A percentile compares a stretch with the other conserved stretches of the same genome.
Conservation (phyloP, 2,113 vertebrate genomes). For the Microcebus tavaratra region DNA sequence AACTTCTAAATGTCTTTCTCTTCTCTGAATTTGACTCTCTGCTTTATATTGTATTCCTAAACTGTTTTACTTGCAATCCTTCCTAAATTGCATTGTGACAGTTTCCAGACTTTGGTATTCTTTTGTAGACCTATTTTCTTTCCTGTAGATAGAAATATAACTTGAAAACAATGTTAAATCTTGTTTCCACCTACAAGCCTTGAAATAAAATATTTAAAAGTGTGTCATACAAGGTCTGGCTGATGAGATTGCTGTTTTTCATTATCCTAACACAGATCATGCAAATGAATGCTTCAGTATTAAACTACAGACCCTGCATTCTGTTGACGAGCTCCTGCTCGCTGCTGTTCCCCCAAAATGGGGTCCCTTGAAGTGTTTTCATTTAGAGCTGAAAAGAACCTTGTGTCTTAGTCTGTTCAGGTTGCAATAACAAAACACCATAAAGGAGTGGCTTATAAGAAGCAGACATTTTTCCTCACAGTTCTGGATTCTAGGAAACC, state of each 20-base stretch:
- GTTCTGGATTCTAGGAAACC: neutral
- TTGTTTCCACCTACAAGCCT: conserved; percentile 1
- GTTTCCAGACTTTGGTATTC: neutral
- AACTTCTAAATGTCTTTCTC: conserved; percentile 40
- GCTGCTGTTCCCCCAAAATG: neutral
- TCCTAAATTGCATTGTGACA: conserved; percentile 20
- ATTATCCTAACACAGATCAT: neutral
- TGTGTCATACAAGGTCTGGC: neutral
- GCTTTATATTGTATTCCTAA: conserved; percentile 25
- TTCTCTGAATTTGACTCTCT: conserved; percentile 29
- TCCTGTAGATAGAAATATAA: neutral
- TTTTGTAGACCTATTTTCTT: conserved; percentile 45
- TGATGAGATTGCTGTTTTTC: neutral
- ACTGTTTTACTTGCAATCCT: conserved; percentile 40
- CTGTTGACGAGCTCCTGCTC: neutral
- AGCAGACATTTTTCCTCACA: neutral
- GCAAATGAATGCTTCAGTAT: neutral
- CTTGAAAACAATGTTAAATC: conserved; percentile 22
- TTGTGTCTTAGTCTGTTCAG: neutral
- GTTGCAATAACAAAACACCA: neutral
- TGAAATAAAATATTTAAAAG: conserved; percentile 38
- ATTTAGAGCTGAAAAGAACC: neutral
- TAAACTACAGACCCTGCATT: neutral
- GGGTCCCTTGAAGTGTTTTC: neutral
- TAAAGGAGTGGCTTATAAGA: neutral